Evolutionary conservation across 2,888 invertebrate species (phyloP).

Genomic region (Lasius fuliginosus): DNA sequence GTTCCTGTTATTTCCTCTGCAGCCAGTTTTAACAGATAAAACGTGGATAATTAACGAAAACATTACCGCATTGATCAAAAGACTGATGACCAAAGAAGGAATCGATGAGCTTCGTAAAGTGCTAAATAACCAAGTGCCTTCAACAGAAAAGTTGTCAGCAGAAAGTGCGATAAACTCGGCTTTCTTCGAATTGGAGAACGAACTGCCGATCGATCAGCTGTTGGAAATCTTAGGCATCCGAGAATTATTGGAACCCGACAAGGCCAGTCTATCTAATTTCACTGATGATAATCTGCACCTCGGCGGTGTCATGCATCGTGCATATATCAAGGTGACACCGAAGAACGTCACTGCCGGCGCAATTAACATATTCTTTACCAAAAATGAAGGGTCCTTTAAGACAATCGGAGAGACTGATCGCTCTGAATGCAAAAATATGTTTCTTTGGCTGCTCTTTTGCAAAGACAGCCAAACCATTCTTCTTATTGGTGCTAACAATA

Average conservation of each 20-base stretch:
- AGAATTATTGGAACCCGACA: not conserved
- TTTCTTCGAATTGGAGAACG: not conserved
- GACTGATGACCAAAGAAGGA: not conserved
- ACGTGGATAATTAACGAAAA: no score
- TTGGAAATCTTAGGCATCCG: not conserved
- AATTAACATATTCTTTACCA: not conserved
- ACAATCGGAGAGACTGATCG: no score
- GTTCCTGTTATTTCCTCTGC: not conserved
- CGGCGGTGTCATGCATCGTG: not conserved
- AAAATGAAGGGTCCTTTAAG: no score
- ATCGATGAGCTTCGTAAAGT: not conserved
- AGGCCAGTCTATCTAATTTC: not conserved
- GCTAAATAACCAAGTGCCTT: not conserved
- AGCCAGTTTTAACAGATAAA: not conserved
- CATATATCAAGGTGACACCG: not conserved
- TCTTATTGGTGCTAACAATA: no score
- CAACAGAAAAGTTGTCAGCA: not conserved
- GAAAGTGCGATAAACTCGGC: no score
- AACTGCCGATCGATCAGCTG: not conserved
- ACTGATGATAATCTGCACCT: not conserved
- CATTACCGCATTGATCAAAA: not conserved
- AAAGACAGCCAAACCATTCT: no score
- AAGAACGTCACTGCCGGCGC: not conserved
- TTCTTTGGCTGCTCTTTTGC: no score
- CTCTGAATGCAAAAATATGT: no score